These are phyloP conservation scores for Hoplodrina ambigua DNA, from an alignment of 2,888 invertebrate species.

Conservation along the genomic window DNA sequence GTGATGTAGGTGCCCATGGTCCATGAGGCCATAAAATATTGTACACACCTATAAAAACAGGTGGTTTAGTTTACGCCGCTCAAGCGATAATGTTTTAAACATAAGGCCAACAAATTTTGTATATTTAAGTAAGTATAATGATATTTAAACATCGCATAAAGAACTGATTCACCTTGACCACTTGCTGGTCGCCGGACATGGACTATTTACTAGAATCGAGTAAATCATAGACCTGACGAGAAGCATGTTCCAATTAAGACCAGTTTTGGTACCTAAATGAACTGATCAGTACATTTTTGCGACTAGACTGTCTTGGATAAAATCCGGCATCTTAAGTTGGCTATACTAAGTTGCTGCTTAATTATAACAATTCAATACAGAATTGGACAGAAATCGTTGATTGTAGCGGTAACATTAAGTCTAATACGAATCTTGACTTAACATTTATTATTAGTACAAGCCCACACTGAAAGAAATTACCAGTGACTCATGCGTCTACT, in stretches of 20 bases:
- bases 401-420: too few species aligned
- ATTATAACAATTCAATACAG: background rate
- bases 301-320: background rate
- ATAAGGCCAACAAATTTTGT: constrained; percentile 36
- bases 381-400: background rate
- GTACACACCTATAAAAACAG: constrained; percentile 14
- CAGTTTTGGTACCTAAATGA: constrained; percentile 12
- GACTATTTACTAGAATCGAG: constrained; percentile 43
- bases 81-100: constrained; percentile 42
- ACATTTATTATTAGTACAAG: background rate
- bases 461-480: background rate
- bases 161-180: constrained; percentile 60
- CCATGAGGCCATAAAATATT: constrained; percentile 14
- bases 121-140: constrained; percentile 47
- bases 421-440: background rate
- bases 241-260: constrained; percentile 19
- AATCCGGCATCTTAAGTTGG: background rate
- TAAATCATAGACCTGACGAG: constrained; percentile 41
- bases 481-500: constrained; percentile 21
- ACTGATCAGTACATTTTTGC: background rate
- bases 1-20: background rate
- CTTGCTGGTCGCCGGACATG: constrained; percentile 48
- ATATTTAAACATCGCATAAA: constrained; percentile 45
- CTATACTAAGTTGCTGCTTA: too few species aligned
- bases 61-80: constrained; percentile 27